Conservation (phyloP, 2,113 vertebrate genomes). For the Hippolais icterina region DNA sequence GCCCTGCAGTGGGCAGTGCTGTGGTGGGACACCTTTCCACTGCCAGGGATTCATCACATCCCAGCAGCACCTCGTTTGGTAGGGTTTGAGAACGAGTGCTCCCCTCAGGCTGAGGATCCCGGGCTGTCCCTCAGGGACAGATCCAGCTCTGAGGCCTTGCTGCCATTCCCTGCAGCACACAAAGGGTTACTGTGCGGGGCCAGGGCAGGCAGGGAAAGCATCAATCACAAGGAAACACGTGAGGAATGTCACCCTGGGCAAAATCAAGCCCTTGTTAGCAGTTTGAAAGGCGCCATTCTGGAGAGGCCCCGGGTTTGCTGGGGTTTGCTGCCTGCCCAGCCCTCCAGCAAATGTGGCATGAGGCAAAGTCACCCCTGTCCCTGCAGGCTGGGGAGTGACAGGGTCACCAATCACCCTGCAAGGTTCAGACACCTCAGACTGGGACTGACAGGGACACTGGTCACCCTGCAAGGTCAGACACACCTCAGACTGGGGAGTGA, state of each 20-base stretch:
- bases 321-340: background rate
- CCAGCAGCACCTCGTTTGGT: background rate
- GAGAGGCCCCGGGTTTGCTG: background rate
- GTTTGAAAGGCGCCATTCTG: background rate
- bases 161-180: background rate
- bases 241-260: conserved; percentile 33
- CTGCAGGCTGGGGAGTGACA: background rate
- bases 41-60: background rate
- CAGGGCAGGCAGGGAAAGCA: background rate
- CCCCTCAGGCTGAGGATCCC: background rate
- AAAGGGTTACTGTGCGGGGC: background rate
- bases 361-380: background rate
- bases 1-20: background rate
- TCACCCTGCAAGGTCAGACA: too few relatives aligned
- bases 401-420: background rate
- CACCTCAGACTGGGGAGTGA: too few relatives aligned
- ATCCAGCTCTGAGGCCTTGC: background rate
- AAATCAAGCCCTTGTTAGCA: conserved; percentile 26
- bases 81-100: background rate
- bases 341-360: background rate
- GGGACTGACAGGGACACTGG: too few relatives aligned
- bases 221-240: conserved; percentile 21
- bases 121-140: too few relatives aligned
- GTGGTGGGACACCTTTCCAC: background rate
- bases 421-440: background rate